Conservation (phyloP, 2,797 vertebrate genomes). For the Capromys pilorides region DNA sequence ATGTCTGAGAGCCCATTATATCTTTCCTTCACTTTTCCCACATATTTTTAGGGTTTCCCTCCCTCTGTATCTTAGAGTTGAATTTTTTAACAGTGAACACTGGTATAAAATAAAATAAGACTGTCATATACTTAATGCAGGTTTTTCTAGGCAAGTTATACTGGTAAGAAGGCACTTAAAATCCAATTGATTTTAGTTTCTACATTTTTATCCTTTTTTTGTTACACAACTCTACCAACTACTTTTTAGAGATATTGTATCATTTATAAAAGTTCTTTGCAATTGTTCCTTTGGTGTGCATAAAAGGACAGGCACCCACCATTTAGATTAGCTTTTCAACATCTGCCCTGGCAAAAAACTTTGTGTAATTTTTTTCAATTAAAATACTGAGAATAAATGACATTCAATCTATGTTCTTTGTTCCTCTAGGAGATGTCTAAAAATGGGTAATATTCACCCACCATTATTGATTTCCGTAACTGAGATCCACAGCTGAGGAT, state of each 20-base stretch:
- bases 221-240: not conserved
- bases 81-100: constrained; percentile 41
- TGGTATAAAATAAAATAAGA: constrained; percentile 14
- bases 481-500: not conserved
- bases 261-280: not conserved
- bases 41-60: not conserved
- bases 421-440: not conserved
- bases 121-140: not conserved
- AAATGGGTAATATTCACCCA: not conserved
- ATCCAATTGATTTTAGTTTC: constrained; percentile 33
- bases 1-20: constrained; percentile 75
- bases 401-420: constrained; percentile 18
- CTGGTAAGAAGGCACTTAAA: constrained; percentile 64
- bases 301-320: not conserved
- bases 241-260: not conserved
- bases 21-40: not conserved
- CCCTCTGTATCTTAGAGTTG: not conserved
- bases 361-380: constrained; percentile 30
- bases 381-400: constrained; percentile 56
- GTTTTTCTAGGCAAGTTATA: constrained; percentile 33
- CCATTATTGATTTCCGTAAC: not conserved
- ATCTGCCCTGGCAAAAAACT: not conserved
- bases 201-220: constrained; percentile 37
- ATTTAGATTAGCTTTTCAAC: not conserved
- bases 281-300: not conserved